phyloP scores from a whole-genome alignment of 2,888 invertebrate species.

The Heliconius ismenius region DNA sequence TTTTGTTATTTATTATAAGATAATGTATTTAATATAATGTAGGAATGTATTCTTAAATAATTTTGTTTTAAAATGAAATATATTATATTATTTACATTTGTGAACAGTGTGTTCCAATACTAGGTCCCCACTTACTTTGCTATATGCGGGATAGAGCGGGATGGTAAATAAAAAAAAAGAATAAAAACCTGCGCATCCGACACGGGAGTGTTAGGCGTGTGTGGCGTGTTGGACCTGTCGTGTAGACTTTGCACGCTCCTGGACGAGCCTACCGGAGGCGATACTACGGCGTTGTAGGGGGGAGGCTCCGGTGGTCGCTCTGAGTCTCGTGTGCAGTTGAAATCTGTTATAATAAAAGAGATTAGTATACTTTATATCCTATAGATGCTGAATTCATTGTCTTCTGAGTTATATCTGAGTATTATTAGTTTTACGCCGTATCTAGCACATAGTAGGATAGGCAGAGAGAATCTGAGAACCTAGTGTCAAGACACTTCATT shows the following conservation, averaged over 20 bases:
- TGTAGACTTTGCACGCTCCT: slow-evolving; percentile 69
- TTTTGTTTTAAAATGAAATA: no score
- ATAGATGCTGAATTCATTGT: no score
- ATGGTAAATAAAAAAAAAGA: background rate
- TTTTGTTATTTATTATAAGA: slow-evolving; percentile 2
- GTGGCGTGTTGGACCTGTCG: slow-evolving; percentile 70
- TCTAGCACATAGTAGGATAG: background rate
- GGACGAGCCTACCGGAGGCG: slow-evolving; percentile 68
- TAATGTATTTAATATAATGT: background rate
- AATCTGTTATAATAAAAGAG: slow-evolving; percentile 52
- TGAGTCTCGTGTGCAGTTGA: slow-evolving; percentile 66
- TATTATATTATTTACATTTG: no score
- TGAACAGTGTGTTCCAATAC: background rate
- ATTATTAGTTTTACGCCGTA: background rate
- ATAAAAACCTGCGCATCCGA: slow-evolving; percentile 70
- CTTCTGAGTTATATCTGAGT: no score
- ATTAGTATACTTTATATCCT: background rate
- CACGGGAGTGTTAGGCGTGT: slow-evolving; percentile 70
- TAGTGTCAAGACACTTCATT: no score
- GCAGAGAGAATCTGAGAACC: background rate
- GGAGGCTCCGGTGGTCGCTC: slow-evolving; percentile 74
- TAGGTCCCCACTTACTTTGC: background rate
- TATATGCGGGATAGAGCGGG: background rate
- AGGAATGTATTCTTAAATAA: background rate
- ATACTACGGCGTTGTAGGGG: slow-evolving; percentile 69